Percentiles rank a stretch among this genome's conserved stretches.
phyloP scores from a whole-genome alignment of 2,113 vertebrate species.

The Alethe castanea region DNA sequence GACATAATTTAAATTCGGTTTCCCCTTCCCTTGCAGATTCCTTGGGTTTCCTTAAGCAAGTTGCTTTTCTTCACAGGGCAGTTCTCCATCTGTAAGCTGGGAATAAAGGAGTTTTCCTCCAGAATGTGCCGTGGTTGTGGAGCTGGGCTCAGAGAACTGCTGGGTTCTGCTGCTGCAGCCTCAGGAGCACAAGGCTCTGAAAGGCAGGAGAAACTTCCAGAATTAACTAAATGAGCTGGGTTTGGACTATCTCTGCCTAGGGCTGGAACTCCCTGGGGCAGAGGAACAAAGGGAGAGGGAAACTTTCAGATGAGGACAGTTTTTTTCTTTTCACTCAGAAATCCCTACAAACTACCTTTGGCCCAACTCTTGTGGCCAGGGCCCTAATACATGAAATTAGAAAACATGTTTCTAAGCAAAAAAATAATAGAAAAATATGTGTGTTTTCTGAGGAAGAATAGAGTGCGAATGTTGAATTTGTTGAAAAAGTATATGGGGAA shows the following conservation, averaged over 20 bases:
- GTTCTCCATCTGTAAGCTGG: not conserved
- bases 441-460: not conserved
- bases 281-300: not conserved
- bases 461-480: not conserved
- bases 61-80: not conserved
- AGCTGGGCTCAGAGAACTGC: not conserved
- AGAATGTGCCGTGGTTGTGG: fast-evolving
- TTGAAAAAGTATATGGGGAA: not conserved
- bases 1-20: not conserved
- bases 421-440: fast-evolving
- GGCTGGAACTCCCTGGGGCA: not conserved
- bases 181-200: not conserved
- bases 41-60: not conserved
- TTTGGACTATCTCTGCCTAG: not conserved
- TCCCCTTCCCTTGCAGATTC: not conserved
- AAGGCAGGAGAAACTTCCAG: not conserved
- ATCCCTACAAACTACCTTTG: not conserved
- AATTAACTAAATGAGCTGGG: not conserved
- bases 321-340: not conserved
- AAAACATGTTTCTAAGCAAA: not conserved
- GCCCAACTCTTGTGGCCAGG: not conserved
- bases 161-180: not conserved
- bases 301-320: not conserved
- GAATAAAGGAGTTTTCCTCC: not conserved
- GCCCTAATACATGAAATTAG: fast-evolving